Conservation (phyloP, 2,113 vertebrate genomes). For the Galeopterus variegatus region DNA sequence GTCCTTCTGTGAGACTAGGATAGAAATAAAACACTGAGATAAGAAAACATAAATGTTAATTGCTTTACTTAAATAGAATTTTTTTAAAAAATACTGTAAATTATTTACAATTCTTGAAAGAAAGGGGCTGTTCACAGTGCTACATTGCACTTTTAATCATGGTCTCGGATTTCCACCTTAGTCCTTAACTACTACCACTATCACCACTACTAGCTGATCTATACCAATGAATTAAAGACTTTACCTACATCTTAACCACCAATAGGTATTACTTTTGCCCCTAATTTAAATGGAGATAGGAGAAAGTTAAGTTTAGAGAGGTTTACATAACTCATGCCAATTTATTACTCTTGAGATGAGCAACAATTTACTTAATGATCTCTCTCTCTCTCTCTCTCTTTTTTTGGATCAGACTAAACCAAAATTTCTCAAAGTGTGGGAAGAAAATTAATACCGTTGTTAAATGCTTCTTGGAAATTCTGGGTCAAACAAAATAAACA, state of each 20-base stretch:
- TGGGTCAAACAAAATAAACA: background rate
- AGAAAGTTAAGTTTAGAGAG: background rate
- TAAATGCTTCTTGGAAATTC: background rate
- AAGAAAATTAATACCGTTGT: background rate
- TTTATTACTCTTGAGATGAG: background rate
- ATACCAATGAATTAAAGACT: background rate
- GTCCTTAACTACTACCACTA: background rate
- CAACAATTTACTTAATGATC: background rate
- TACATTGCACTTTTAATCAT: background rate
- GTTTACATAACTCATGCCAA: background rate
- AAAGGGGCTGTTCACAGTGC: background rate
- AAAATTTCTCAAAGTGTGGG: background rate
- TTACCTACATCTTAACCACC: background rate
- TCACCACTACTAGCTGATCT: background rate
- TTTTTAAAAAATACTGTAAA: conserved; percentile 13
- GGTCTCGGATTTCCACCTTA: background rate
- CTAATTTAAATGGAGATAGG: background rate
- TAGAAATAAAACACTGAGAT: background rate
- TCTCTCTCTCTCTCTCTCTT: background rate
- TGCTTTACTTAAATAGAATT: conserved; percentile 21
- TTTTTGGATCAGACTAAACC: background rate
- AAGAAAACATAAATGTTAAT: background rate
- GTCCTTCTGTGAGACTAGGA: background rate
- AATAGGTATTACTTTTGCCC: background rate
- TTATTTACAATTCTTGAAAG: background rate